A percentile compares a stretch with the other conserved stretches of the same genome.
Conservation (phyloP, 2,113 vertebrate genomes). For the Nestor notabilis region DNA sequence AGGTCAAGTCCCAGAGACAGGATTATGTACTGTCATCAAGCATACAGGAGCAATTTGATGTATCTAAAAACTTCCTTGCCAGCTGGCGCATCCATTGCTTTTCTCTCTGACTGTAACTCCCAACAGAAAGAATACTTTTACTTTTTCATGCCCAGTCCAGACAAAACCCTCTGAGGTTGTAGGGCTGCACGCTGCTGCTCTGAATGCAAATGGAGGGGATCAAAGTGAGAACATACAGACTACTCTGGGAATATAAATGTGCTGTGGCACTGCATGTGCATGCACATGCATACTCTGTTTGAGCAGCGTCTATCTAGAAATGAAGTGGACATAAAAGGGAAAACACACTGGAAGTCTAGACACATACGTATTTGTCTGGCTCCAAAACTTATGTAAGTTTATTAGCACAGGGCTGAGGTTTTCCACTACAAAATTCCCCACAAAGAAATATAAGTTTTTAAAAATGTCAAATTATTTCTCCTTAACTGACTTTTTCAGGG, state of each 20-base stretch:
- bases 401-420: background rate
- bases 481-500: background rate
- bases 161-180: background rate
- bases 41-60: background rate
- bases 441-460: background rate
- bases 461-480: background rate
- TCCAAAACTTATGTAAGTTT: background rate
- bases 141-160: background rate
- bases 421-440: background rate
- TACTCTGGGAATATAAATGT: background rate
- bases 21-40: background rate
- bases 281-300: background rate
- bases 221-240: background rate
- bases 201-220: background rate
- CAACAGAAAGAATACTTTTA: background rate
- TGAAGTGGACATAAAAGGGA: background rate
- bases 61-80: background rate
- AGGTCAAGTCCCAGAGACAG: background rate
- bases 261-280: background rate
- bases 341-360: background rate
- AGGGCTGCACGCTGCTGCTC: background rate
- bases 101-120: background rate
- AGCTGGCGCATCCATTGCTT: background rate
- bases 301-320: background rate
- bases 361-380: fast-evolving